Evolutionary conservation across 1,140 invertebrate species (phyloP), one percentile per base, ranked within the genome.

Genomic region (Philopotamus ludificatus): DNA sequence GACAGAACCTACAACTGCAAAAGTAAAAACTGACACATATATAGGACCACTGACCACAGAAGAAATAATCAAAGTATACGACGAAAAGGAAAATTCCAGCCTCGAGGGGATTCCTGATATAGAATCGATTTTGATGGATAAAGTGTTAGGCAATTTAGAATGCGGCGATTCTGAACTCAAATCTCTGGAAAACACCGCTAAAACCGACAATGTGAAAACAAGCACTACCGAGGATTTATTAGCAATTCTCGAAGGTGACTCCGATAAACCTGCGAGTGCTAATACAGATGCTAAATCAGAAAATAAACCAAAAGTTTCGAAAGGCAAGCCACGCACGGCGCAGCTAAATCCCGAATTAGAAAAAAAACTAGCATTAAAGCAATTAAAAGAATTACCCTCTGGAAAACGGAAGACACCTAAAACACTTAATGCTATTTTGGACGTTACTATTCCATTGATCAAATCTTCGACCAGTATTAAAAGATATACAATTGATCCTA

Each of bases 191-290:
- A 34, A 34, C 12, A 12, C 12, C 12, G 4, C 28, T 7, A 7
- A 4, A 7, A 34, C 4, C 28, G 12, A 3, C 9, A 49, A 49
- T 49, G n/a, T 25, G 18, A 26, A 25, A 34, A 28, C 54, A 57
- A 34, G 10, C 8, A 39, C 54, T 1, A 57, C 42, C 1, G 54
- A 39, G 15, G 41, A 53, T 22, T 49, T 70, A 3, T 26, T 70
- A 7, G 68, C 68, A 18, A 66, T 70, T 50, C 41, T 70, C 7
- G 68, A 70, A 55, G 66, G 50, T 4, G 67, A 60, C 22, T 23
- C 20, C 1, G 60, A 66, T 12, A 26, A 28, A 25, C 20, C 23
- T 53, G 3, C 18, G 21, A 7, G 8, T 8, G 7, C 9, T 21
- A 18, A 18, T 9, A 3, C 10, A 47, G 20, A 47, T n/a, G 16